These are phyloP conservation scores for Montipora foliosa DNA, from an alignment of 64 coral and sea anemone genomes.

Conservation along the genomic window DNA sequence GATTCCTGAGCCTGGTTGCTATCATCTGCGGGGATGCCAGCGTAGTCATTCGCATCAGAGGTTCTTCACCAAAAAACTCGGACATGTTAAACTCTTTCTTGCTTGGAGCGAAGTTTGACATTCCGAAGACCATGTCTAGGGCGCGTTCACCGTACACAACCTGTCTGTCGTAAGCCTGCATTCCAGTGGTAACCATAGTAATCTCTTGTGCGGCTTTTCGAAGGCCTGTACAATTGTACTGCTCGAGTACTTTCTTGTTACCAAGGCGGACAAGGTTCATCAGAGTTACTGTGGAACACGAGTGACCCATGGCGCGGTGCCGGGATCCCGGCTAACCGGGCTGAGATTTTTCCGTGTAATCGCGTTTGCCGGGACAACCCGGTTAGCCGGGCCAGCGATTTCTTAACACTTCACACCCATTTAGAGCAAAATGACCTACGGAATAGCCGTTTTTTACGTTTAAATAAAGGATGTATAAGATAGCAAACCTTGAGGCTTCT, in stretches of 20 bases:
- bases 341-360: too few species aligned
- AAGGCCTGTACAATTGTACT: conserved; percentile 58
- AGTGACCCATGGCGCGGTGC: conserved; percentile 61
- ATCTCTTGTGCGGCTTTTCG: conserved; percentile 50
- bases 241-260: conserved; percentile 60
- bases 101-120: conserved; percentile 46
- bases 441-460: too few species aligned
- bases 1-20: conserved; percentile 27
- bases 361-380: too few species aligned
- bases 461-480: too few species aligned
- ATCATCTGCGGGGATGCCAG: conserved; percentile 73
- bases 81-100: conserved; percentile 70
- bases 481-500: too few species aligned
- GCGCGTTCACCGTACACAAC: conserved; percentile 75
- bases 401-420: too few species aligned
- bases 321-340: too few species aligned
- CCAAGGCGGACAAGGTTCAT: conserved; percentile 84
- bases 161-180: conserved; percentile 61
- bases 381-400: too few species aligned
- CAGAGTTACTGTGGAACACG: conserved; percentile 67
- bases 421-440: too few species aligned
- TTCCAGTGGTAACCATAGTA: conserved; percentile 40
- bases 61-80: conserved; percentile 78
- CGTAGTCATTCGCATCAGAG: conserved; percentile 76
- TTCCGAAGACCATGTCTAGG: conserved; percentile 79